Evolutionary conservation across 2,797 vertebrate species (phyloP), one percentile per base, ranked within the genome.

Genomic region (Gorsachius magnificus): DNA sequence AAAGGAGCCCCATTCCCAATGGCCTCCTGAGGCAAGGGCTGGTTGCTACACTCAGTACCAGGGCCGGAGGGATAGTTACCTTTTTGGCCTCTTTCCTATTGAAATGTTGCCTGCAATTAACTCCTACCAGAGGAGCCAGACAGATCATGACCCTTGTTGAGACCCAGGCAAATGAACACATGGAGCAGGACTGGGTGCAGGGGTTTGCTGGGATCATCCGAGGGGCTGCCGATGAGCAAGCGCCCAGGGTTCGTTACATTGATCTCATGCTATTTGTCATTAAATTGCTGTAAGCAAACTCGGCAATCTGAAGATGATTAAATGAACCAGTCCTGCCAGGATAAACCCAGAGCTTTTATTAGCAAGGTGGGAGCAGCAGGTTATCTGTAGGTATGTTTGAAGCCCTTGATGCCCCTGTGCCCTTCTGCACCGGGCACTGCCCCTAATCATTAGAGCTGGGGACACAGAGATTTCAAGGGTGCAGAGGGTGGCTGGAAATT

Each of bases 131-230:
- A 4, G 33, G 19, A 72, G 38, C 12, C 69, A 50, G 65, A 5
- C 25, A 6, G 68, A 64, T 46, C 3, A 0, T 5, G 46, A 38
- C 19, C 36, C 28, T 41, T 14, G 46, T 22, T 76, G 5, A 18
- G 69, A 17, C 4, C 35, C 1, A 0, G 56, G 51, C 1, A 7
- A 46, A 33, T 72, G 0, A 1, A 36, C 18, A 50, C 48, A 5
- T 13, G 6, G 69, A 45, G 61, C 19, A 10, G 74, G 33, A 53
- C 54, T 19, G 87, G 53, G 12, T 9, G 33, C 53, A 7, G 50
- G 60, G 8, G 5, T 8, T 22, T 28, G 38, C 69, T 61, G 90
- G 83, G 54, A 50, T 68, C 38, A 66, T 21, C 58, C 3, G 1
- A 50, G 46, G 72, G 38, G 75, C 68, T 76, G 74, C 33, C 1